Base-by-base conservation (phyloP, 2,888 invertebrate genomes). In the Salpingus planirostris region DNA sequence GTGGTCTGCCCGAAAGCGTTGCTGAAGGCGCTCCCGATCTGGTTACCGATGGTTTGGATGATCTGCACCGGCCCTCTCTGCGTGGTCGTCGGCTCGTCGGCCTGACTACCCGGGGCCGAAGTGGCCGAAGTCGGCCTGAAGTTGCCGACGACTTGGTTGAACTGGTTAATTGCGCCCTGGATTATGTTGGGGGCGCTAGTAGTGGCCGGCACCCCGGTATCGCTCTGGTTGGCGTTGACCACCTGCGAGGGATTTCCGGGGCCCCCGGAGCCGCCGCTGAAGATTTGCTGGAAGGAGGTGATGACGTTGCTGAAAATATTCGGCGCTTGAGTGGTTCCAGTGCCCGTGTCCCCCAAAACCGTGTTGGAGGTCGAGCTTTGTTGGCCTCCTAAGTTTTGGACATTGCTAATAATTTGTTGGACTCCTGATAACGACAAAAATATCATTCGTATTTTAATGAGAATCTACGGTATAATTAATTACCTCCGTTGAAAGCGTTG, bases 401-500 rank as follows among this genome's bases (percentile, higher is more conserved):
- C 24, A 11, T 27, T 37, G 24, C 11, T 27, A 2, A 37, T 13
- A 14, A 37, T 21, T 25, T 32, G 29, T 3, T 15, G 23, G 8
- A 37, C 12, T 13, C 37, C 37, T 37, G 24, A 14, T 31, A 14
- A 11, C 7, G 11, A 15, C 11, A 1, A 2, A 26, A 12, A 6
- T 13, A 13, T 4, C 14, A 13, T 13, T 27, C 11, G 13, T 12
- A 25, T 25, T 31, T 23, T 2, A 29, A 13, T 15, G 11, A 15
- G n/a, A 15, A 11, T 21, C n/a, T 13, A 5, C 13, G 13, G 4
- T 14, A 11, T 7, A 13, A 11, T 29, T 22, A 13, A 18, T 31
- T 23, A 31, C 43, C 43, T 15, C 29, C 31, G 15, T 32, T 18
- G 24, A 46, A 42, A 8, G 26, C 24, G 14, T 23, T 35, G 15